These are phyloP conservation scores for Lacanobia oleracea DNA, from an alignment of 2,888 invertebrate genomes.

Conservation along the genomic window DNA sequence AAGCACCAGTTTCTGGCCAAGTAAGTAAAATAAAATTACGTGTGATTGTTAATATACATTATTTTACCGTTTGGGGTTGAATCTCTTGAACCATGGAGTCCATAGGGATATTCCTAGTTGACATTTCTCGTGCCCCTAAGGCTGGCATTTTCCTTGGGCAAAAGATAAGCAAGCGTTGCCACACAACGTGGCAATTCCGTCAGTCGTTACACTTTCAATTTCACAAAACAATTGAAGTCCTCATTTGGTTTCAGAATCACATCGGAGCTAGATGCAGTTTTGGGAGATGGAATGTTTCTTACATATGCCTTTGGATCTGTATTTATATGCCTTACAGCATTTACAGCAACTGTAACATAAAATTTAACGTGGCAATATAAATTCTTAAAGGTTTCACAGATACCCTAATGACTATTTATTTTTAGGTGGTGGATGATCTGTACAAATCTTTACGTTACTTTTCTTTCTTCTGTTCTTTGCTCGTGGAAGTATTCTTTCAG, in stretches of 20 bases:
- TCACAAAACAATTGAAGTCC: background rate
- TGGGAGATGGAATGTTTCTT: constrained; percentile 81
- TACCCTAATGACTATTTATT: background rate
- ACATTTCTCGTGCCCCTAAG: too few species aligned
- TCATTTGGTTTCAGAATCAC: constrained; percentile 76
- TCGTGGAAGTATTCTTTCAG: constrained; percentile 79
- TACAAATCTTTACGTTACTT: constrained; percentile 82
- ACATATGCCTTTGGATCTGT: constrained; percentile 82
- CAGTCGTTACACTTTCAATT: too few species aligned
- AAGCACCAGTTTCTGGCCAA: constrained; percentile 76
- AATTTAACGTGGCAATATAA: background rate
- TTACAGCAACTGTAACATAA: constrained; percentile 79
- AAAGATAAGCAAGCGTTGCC: too few species aligned
- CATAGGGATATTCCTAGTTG: too few species aligned
- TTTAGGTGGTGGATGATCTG: constrained; percentile 81
- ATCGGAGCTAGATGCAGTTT: constrained; percentile 74
- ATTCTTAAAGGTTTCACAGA: background rate
- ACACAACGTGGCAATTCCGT: too few species aligned
- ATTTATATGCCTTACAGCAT: constrained; percentile 84
- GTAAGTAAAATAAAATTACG: constrained; percentile 66
- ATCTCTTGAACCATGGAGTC: too few species aligned
- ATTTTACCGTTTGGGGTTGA: too few species aligned
- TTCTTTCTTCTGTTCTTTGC: constrained; percentile 80
- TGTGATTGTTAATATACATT: background rate
- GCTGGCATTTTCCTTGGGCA: too few species aligned